Evolutionary conservation across 2,113 vertebrate species (phyloP).

Genomic region (Phyllopteryx taeniolatus): DNA sequence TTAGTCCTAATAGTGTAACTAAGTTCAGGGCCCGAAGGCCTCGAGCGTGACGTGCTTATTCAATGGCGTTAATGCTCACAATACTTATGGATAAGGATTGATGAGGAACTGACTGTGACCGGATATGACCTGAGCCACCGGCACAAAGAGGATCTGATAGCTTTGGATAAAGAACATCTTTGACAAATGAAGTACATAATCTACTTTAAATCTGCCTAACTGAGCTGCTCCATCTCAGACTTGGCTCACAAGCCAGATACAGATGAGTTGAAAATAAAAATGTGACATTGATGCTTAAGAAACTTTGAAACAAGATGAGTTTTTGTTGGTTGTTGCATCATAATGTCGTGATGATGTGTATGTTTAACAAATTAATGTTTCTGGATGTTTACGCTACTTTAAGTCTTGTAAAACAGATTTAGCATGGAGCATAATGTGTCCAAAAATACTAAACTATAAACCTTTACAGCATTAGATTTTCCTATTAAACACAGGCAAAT

Average conservation of each 20-base stretch:
- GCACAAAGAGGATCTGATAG: constrained; percentile 12
- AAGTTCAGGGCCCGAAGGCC: constrained; percentile 4
- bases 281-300: background rate
- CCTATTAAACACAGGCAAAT: background rate
- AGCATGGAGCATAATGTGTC: too few relatives aligned
- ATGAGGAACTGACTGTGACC: background rate
- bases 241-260: background rate
- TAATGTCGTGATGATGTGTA: too few relatives aligned
- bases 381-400: too few relatives aligned
- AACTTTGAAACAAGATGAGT: background rate
- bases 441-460: too few relatives aligned
- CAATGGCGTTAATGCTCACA: constrained; percentile 5
- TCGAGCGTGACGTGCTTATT: background rate
- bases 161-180: constrained; percentile 5
- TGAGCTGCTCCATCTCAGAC: background rate
- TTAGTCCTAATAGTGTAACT: background rate
- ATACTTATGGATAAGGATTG: constrained; percentile 14
- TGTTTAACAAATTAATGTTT: too few relatives aligned
- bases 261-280: background rate
- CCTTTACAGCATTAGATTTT: too few relatives aligned
- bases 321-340: background rate
- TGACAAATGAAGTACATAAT: background rate
- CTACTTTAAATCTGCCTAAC: background rate
- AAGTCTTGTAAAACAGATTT: too few relatives aligned
- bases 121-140: background rate